Evolutionary conservation across 1,140 invertebrate species (phyloP).

Genomic region (Grapholita molesta): DNA sequence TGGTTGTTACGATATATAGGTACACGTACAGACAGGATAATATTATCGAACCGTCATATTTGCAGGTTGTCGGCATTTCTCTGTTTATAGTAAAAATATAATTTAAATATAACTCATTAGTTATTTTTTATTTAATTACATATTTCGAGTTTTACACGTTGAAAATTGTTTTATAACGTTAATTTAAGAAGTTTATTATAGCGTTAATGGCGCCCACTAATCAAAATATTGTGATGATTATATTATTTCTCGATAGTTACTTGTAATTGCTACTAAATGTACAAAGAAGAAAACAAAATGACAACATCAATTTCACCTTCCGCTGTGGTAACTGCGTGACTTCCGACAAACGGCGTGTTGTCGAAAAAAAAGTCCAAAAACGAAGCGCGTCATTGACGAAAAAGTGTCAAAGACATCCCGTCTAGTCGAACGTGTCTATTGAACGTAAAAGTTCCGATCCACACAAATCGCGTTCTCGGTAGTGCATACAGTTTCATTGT

Average conservation of each 20-base stretch:
- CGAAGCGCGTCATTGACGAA: constrained; percentile 21
- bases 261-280: background rate
- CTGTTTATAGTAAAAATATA: too few species aligned
- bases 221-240: background rate
- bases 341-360: constrained; percentile 44
- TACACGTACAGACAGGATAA: too few species aligned
- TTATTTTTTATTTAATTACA: too few species aligned
- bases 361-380: constrained; percentile 39
- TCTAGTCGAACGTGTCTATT: constrained; percentile 16
- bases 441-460: background rate
- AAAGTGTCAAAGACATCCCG: constrained; percentile 18
- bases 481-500: constrained; percentile 9
- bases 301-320: constrained; percentile 37
- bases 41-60: too few species aligned
- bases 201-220: too few species aligned
- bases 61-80: too few species aligned
- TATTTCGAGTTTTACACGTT: too few species aligned
- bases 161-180: background rate
- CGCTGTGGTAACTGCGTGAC: constrained; percentile 39
- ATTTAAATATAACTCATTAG: too few species aligned
- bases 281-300: background rate
- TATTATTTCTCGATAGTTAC: background rate
- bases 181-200: too few species aligned
- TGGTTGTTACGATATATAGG: too few species aligned
- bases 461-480: constrained; percentile 12